A percentile compares a stretch with the other conserved stretches of the same genome.
These are phyloP conservation scores for Rhamphomyia laevipes DNA, from an alignment of 2,888 invertebrate species.

Conservation along the genomic window DNA sequence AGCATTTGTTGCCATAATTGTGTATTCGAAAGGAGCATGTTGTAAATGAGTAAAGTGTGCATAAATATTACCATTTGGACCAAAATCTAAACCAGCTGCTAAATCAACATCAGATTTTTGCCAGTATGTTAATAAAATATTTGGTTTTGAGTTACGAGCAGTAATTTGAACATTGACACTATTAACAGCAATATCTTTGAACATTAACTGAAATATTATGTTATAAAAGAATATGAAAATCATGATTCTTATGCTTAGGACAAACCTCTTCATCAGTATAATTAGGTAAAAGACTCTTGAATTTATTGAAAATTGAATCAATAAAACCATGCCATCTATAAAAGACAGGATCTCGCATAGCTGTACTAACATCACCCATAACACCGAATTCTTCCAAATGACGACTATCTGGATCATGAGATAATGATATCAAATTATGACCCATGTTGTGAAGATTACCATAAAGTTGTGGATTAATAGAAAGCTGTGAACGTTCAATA, in stretches of 20 bases:
- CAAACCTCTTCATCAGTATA: conserved; percentile 42
- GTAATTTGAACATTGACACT: conserved; percentile 18
- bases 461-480: conserved; percentile 55
- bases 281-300: conserved; percentile 48
- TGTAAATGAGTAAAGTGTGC: conserved; percentile 68
- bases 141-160: conserved; percentile 29
- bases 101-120: conserved; percentile 68
- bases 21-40: conserved; percentile 57
- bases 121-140: conserved; percentile 62
- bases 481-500: conserved; percentile 57
- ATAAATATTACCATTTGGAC: conserved; percentile 55
- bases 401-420: conserved; percentile 66
- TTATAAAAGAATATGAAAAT: neutral
- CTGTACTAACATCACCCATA: conserved; percentile 71
- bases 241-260: neutral
- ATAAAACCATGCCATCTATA: conserved; percentile 76
- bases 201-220: neutral
- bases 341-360: conserved; percentile 78
- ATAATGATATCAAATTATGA: conserved; percentile 60
- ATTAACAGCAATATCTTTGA: conserved; percentile 14
- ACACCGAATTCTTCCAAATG: conserved; percentile 61
- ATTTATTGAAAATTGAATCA: conserved; percentile 60
- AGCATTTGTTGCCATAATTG: conserved; percentile 47
- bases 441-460: conserved; percentile 76
- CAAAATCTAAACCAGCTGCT: conserved; percentile 70